Conservation (phyloP, 2,797 vertebrate genomes). For the Peromyscus melanophrys region DNA sequence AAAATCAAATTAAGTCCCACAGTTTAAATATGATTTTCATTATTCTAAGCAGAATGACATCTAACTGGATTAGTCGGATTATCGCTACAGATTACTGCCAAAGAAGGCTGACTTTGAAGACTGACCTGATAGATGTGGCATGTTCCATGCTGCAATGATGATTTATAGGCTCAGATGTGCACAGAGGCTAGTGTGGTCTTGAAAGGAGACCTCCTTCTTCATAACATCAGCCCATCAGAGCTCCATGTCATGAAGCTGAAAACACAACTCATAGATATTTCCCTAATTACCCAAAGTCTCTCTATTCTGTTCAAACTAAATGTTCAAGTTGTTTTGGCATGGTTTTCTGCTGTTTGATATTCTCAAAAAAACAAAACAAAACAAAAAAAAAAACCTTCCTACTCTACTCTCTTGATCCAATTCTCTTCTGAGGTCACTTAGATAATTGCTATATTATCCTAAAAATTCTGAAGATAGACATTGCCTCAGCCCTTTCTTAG, state of each 20-base stretch:
- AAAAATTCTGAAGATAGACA: constrained; percentile 24
- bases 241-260: neutral
- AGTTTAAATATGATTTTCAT: neutral
- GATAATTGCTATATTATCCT: neutral
- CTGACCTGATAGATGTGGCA: neutral
- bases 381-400: neutral
- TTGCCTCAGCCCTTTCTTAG: constrained; percentile 10
- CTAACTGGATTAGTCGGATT: neutral
- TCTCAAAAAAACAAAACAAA: neutral
- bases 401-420: neutral
- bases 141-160: neutral
- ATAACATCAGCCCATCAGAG: neutral
- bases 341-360: neutral
- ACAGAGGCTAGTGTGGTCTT: neutral
- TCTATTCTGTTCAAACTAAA: neutral
- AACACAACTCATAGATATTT: neutral
- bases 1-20: neutral
- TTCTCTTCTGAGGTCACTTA: neutral
- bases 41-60: neutral
- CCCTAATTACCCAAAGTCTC: neutral
- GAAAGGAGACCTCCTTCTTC: neutral
- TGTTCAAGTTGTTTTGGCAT: neutral
- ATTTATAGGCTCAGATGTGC: neutral
- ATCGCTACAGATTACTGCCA: neutral
- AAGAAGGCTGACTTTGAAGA: neutral